These are phyloP conservation scores for Agapornis canus DNA, from an alignment of 2,797 vertebrate species.

Conservation along the genomic window DNA sequence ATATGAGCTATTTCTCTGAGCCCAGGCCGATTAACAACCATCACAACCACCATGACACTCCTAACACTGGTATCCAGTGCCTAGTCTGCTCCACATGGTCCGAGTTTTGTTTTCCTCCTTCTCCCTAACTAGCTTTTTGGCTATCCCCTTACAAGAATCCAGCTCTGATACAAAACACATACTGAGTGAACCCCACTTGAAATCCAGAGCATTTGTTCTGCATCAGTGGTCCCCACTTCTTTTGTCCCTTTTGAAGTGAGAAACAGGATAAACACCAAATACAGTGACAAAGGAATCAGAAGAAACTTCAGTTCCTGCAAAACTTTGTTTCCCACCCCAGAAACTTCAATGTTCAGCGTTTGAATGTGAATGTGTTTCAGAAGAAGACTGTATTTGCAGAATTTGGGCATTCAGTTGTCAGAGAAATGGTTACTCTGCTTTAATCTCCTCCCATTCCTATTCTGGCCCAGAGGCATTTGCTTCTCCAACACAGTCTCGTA, in stretches of 20 bases:
- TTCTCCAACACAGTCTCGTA: background rate
- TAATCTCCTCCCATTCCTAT: background rate
- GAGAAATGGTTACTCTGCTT: conserved; percentile 2
- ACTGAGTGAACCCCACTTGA: background rate
- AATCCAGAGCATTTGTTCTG: background rate
- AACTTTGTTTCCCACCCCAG: background rate
- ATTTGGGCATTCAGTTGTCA: background rate
- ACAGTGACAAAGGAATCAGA: background rate
- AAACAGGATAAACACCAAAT: background rate
- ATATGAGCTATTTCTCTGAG: background rate
- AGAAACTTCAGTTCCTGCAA: background rate
- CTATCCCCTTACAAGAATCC: background rate
- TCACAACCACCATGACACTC: fast-evolving
- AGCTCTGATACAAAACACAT: background rate
- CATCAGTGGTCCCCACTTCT: background rate
- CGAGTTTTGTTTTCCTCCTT: background rate
- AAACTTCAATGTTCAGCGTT: background rate
- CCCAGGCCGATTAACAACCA: background rate
- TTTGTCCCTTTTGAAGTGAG: background rate
- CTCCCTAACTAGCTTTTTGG: background rate
- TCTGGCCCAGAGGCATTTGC: background rate
- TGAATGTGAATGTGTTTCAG: background rate
- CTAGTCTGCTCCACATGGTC: background rate
- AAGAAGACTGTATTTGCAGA: background rate
- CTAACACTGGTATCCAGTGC: background rate